Conservation (phyloP, 2,797 vertebrate species). For the Poeciliopsis turneri region DNA sequence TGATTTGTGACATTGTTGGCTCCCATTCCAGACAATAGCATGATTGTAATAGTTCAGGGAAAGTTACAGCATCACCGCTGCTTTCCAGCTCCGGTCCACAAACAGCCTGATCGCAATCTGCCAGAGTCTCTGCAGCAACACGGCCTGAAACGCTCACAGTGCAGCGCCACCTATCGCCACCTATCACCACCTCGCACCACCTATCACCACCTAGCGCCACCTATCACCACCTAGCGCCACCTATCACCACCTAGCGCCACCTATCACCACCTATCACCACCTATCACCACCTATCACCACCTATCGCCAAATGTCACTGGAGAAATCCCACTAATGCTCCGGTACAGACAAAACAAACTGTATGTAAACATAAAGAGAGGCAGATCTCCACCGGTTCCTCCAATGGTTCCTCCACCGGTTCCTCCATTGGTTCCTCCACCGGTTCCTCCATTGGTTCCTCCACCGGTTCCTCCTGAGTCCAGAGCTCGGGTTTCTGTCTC, state of each 20-base stretch:
- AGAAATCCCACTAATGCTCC: slow-evolving; percentile 19
- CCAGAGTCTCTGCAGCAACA: not conserved
- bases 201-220: too few species aligned
- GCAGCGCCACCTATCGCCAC: slow-evolving; percentile 13
- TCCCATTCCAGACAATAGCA: slow-evolving; percentile 4
- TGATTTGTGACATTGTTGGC: slow-evolving; percentile 4
- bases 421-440: too few species aligned
- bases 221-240: too few species aligned
- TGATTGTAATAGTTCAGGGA: not conserved
- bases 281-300: too few species aligned
- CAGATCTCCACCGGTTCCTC: too few species aligned
- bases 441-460: too few species aligned
- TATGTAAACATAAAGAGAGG: too few species aligned
- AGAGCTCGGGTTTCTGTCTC: not conserved
- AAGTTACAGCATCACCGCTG: not conserved
- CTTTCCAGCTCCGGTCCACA: slow-evolving; percentile 9
- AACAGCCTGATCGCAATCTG: slow-evolving; percentile 33
- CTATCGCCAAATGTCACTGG: slow-evolving; percentile 6
- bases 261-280: too few species aligned
- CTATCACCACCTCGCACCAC: not conserved
- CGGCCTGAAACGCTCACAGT: slow-evolving; percentile 10
- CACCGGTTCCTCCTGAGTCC: too few species aligned
- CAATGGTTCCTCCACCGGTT: too few species aligned
- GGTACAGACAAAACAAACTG: too few species aligned
- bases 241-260: too few species aligned